phyloP scores from a whole-genome alignment of 2,888 invertebrate genomes.

The Idaea dimidiata region DNA sequence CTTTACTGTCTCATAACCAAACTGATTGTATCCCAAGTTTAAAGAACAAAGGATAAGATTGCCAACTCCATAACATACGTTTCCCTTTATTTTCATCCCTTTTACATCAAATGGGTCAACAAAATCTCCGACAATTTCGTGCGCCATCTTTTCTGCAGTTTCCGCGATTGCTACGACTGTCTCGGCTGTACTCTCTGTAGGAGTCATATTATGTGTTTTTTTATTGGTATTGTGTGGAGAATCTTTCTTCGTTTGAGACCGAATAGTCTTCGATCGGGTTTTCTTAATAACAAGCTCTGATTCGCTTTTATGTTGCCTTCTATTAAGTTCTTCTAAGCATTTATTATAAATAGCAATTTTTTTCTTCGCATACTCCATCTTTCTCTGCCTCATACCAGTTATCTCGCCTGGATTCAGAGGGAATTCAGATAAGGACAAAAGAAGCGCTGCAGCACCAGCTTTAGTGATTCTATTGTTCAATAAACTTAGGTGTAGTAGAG shows the following conservation, averaged over 20 bases:
- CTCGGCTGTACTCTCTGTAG: not conserved
- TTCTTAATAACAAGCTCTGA: not conserved
- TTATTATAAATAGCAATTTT: constrained; percentile 30
- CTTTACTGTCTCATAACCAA: constrained; percentile 35
- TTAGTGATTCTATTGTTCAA: constrained; percentile 50
- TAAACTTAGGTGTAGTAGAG: constrained; percentile 49
- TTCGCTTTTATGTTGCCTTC: not conserved
- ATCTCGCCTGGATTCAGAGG: constrained; percentile 38
- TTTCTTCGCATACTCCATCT: constrained; percentile 28
- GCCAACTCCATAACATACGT: constrained; percentile 35
- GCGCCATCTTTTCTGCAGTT: constrained; percentile 31
- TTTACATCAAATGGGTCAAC: constrained; percentile 33
- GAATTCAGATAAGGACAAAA: constrained; percentile 43
- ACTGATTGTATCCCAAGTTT: constrained; percentile 51
- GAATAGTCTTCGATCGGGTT: not conserved
- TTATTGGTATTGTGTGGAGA: not conserved
- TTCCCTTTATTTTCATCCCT: constrained; percentile 19
- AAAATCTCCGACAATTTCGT: constrained; percentile 34
- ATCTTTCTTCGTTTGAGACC: constrained; percentile 7
- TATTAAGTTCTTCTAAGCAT: constrained; percentile 29
- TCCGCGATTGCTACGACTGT: constrained; percentile 13
- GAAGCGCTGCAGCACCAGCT: constrained; percentile 39
- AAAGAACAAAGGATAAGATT: constrained; percentile 49
- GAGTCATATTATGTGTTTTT: not conserved
- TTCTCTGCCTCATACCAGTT: constrained; percentile 23